These are phyloP conservation scores for Julus scandinavius DNA, from an alignment of 2,888 invertebrate species.

Conservation along the genomic window DNA sequence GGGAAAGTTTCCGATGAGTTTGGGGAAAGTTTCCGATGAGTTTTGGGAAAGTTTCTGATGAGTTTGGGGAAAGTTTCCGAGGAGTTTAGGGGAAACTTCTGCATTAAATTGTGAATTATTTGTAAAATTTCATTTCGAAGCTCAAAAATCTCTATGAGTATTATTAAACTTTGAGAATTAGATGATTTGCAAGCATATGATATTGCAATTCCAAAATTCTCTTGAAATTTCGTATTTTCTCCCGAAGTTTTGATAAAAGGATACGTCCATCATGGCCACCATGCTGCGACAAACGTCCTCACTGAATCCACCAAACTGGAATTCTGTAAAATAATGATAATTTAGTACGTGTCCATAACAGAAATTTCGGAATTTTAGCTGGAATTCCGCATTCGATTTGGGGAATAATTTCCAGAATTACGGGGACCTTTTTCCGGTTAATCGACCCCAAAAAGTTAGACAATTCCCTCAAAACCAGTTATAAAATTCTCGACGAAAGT, in stretches of 20 bases:
- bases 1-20: too few species aligned
- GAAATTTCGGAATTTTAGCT: background rate
- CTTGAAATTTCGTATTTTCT: too few species aligned
- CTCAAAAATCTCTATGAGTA: too few species aligned
- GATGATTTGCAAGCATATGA: too few species aligned
- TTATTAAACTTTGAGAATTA: too few species aligned
- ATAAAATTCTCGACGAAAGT: background rate
- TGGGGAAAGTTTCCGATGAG: too few species aligned
- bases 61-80: too few species aligned
- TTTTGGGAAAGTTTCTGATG: too few species aligned
- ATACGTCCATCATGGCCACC: slow-evolving; percentile 67
- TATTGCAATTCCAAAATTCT: too few species aligned
- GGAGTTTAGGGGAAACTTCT: too few species aligned
- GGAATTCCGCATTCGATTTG: background rate
- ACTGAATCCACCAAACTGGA: slow-evolving; percentile 65
- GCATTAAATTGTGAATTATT: too few species aligned
- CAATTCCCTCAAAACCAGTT: background rate
- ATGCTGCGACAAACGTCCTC: slow-evolving; percentile 67
- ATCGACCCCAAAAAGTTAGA: background rate
- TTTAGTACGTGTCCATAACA: background rate
- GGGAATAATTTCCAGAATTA: background rate
- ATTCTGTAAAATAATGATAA: slow-evolving; percentile 69
- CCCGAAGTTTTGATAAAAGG: slow-evolving; percentile 49
- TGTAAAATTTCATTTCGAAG: too few species aligned
- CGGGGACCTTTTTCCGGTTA: background rate